Evolutionary conservation across 2,113 vertebrate species (phyloP).

Genomic region (Acrocephalus arundinaceus): DNA sequence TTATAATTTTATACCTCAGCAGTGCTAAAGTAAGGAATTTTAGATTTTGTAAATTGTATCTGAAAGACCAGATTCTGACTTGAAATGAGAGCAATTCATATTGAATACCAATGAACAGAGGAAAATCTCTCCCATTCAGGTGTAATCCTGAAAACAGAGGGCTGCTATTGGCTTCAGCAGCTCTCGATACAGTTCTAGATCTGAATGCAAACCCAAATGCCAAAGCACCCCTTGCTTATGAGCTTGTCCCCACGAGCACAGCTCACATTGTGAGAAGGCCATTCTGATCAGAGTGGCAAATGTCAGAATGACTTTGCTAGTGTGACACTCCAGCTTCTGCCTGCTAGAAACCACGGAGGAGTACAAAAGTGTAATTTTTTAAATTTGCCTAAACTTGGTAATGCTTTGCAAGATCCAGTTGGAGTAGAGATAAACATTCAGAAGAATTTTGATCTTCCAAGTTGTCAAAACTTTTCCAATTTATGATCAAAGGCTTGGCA

Average conservation of each 20-base stretch:
- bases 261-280: neutral
- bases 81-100: neutral
- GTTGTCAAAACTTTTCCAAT: neutral
- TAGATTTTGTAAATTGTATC: neutral
- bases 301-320: neutral
- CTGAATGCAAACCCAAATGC: neutral
- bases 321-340: neutral
- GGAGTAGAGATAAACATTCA: neutral
- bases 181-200: neutral
- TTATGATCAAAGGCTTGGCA: neutral
- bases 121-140: neutral
- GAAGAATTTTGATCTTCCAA: neutral
- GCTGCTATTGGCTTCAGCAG: neutral
- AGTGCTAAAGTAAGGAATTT: neutral
- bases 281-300: neutral
- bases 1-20: neutral
- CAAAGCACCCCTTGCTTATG: neutral
- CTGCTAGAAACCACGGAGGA: neutral
- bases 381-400: neutral
- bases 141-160: neutral
- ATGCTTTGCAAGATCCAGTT: neutral
- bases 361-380: fast-evolving
- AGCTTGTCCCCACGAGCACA: neutral
- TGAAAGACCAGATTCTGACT: neutral
- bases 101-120: neutral